Evolutionary conservation across 2,797 vertebrate species (phyloP), one percentile per base, ranked within the genome.

Genomic region (Eidolon dupreanum): DNA sequence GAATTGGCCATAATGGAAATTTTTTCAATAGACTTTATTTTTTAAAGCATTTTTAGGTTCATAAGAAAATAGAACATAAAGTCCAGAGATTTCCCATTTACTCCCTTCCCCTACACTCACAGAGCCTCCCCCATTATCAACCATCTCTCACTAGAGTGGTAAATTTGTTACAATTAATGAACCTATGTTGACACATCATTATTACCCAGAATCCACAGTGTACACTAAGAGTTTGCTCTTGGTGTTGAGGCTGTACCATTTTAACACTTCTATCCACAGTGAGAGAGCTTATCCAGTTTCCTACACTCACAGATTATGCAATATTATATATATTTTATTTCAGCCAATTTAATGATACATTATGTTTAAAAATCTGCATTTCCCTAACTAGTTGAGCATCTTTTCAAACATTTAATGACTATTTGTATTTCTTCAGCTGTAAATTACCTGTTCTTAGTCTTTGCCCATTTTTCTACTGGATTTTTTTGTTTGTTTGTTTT

Each of bases 321-420:
- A 11, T 78, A 77, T 57, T 55, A 55, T 53, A 53, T 79, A 53
- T 77, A 61, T 78, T 75, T 63, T 78, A 89, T 59, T 70, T 61
- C 38, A 85, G 38, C 22, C 73, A 82, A 91, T 51, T 82, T 87
- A 82, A 88, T 41, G 57, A 79, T 53, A 74, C 1, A 61, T 6
- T 90, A 75, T 26, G 24, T 82, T 86, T 93, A 66, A 61, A 90
- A 86, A 36, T 61, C 8, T 82, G 19, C n/a, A 63, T 91, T 88
- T 88, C n/a, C 49, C 22, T 86, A 74, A 66, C 26, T 20, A 73
- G 28, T 24, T 86, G 49, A 81, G 41, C 8, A 83, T 53, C 59
- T 92, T 95, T 75, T 95, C n/a, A 81, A 87, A 91, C 8, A 49
- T 74, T 70, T 68, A 94, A 33, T 70, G 61, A 20, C 13, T 53